These are phyloP conservation scores for Spodoptera litura DNA, from an alignment of 1,140 invertebrate species.

Conservation along the genomic window DNA sequence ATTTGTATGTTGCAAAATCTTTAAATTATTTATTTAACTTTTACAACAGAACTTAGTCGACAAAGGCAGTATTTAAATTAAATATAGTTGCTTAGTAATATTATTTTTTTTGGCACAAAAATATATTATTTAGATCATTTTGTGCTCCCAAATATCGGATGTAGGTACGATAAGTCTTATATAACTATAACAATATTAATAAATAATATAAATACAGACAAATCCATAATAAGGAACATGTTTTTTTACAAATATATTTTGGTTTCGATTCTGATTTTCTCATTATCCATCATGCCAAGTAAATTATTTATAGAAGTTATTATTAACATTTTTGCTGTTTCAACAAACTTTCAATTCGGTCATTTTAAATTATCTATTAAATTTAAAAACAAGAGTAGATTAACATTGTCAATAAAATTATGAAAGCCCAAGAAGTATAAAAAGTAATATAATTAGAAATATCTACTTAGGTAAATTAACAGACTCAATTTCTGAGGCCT, in stretches of 20 bases:
- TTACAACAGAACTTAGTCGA: neutral
- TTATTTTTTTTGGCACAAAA: constrained; percentile 56
- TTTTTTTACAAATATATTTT: constrained; percentile 55
- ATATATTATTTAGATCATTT: constrained; percentile 60
- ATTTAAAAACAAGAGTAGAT: neutral
- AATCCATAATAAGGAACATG: constrained; percentile 74
- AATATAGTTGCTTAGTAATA: constrained; percentile 15
- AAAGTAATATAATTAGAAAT: constrained; percentile 5
- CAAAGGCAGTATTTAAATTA: constrained; percentile 11
- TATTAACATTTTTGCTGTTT: too few species aligned
- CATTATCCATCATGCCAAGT: too few species aligned
- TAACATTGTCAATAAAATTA: constrained; percentile 9
- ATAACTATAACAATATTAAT: constrained; percentile 46
- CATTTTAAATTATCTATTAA: too few species aligned
- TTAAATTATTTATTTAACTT: neutral
- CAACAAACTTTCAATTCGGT: too few species aligned
- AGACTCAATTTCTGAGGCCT: constrained; percentile 6
- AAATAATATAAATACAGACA: constrained; percentile 62
- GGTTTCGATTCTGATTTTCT: constrained; percentile 49
- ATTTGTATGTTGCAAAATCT: too few species aligned
- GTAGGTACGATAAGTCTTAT: constrained; percentile 30
- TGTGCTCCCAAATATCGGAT: constrained; percentile 64
- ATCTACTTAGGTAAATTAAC: neutral
- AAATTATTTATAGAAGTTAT: too few species aligned
- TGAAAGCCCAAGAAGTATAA: constrained; percentile 8